Evolutionary conservation across 2,888 invertebrate genomes (phyloP).

Genomic region (Ochropacha duplaris): DNA sequence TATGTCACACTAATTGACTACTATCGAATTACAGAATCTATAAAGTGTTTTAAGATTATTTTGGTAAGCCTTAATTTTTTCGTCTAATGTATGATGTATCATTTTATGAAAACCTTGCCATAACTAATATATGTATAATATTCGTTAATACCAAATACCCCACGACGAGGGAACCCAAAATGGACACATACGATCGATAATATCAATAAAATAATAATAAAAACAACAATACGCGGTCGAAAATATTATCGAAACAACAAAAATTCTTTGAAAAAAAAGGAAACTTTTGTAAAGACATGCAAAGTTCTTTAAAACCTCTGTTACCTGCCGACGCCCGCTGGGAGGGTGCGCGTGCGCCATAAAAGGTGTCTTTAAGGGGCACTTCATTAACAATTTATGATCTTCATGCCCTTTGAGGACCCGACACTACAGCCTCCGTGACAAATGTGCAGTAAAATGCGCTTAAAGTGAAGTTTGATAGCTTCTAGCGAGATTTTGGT

Average conservation of each 20-base stretch:
- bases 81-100: too few relatives aligned
- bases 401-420: conserved; percentile 41
- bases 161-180: too few relatives aligned
- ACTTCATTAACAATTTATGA: conserved; percentile 66
- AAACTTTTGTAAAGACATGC: neutral
- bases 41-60: neutral
- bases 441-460: conserved; percentile 45
- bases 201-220: neutral
- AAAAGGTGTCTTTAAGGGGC: conserved; percentile 38
- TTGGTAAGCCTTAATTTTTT: neutral
- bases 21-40: neutral
- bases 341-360: conserved; percentile 27
- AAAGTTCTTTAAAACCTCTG: neutral
- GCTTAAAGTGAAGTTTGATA: conserved; percentile 40
- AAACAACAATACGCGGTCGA: neutral
- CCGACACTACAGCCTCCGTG: conserved; percentile 35
- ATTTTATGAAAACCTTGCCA: too few relatives aligned
- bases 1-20: neutral
- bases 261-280: neutral
- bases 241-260: neutral
- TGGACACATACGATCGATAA: too few relatives aligned
- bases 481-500: conserved; percentile 19
- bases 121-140: neutral
- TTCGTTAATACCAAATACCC: too few relatives aligned
- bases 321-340: conserved; percentile 44